These are phyloP conservation scores for Fragum fragum DNA, from an alignment of 2,888 invertebrate genomes.

Conservation along the genomic window DNA sequence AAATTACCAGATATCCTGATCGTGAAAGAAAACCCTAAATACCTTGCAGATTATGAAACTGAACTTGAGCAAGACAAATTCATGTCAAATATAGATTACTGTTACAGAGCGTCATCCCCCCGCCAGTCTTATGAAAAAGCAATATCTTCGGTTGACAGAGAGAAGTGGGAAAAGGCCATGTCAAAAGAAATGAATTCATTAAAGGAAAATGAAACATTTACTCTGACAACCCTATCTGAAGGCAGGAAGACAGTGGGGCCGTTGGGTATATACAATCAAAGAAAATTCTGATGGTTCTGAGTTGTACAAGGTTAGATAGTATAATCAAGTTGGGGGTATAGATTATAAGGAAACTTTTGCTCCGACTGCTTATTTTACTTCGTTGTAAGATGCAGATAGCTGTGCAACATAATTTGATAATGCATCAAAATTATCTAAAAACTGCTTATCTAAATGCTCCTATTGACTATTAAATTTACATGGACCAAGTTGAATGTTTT, in stretches of 20 bases:
- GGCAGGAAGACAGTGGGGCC: conserved; percentile 48
- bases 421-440: conserved; percentile 67
- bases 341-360: conserved; percentile 71
- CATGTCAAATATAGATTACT: conserved; percentile 49
- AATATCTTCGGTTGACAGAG: conserved; percentile 38
- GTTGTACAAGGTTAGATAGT: conserved; percentile 50
- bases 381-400: conserved; percentile 62
- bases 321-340: conserved; percentile 54
- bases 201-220: conserved; percentile 60
- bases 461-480: conserved; percentile 64
- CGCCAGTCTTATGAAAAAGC: conserved; percentile 58
- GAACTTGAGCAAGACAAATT: conserved; percentile 35
- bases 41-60: conserved; percentile 49
- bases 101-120: conserved; percentile 42
- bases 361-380: conserved; percentile 63
- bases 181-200: conserved; percentile 60
- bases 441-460: conserved; percentile 63
- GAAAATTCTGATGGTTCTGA: conserved; percentile 37
- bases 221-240: conserved; percentile 48
- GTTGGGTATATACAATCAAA: conserved; percentile 65
- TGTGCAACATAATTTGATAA: conserved; percentile 45
- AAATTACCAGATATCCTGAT: conserved; percentile 13
- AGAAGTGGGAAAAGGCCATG: conserved; percentile 49
- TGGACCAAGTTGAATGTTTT: conserved; percentile 64
- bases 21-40: conserved; percentile 32